Base-by-base conservation (phyloP, 1,140 invertebrate species). In the Epicauta chinensis region DNA sequence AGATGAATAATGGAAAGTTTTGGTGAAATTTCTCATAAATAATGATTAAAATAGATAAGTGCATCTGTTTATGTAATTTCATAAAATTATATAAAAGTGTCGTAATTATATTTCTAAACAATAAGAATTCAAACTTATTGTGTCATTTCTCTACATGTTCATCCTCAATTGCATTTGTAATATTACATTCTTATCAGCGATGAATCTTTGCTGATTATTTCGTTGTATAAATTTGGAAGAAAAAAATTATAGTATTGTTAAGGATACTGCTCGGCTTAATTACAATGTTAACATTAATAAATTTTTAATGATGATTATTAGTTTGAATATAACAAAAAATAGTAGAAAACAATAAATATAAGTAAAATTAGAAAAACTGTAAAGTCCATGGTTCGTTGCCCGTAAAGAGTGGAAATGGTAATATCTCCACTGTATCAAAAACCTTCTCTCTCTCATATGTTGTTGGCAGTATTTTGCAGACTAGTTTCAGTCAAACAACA, bases 301-400 rank as follows among this genome's bases (percentile, higher is more conserved):
- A 36, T 35, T 16, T 36, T 9, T n/a, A 38, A 30, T 46, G 12
- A 47, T 16, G 38, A 47, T 47, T 11, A 38, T n/a, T 23, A 5
- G 17, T 32, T n/a, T n/a, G 45, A 37, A 23, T 32, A 47, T 47
- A 34, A n/a, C 30, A 37, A 38, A 29, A 47, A 38, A 38, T 38
- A 46, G 35, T 16, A 47, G 11, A 11, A 47, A 37, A 47, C 37
- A 46, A 36, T 35, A 46, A 46, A 16, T 46, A 17, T 34, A 47
- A 29, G 41, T 16, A 43, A 23, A 43, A 47, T 37, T 46, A 46
- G 43, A 46, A n/a, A n/a, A n/a, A n/a, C n/a, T n/a, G 23, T 23
- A 47, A 47, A 47, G 45, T 47, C 32, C 45, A 47, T 47, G 45
- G 45, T 47, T 47, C 45, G 45, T 47, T 47, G 45, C 45, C 45